A percentile compares a stretch with the other conserved stretches of the same genome.
Evolutionary conservation across 2,888 invertebrate genomes (phyloP).

Genomic region (Diaphora mendica): DNA sequence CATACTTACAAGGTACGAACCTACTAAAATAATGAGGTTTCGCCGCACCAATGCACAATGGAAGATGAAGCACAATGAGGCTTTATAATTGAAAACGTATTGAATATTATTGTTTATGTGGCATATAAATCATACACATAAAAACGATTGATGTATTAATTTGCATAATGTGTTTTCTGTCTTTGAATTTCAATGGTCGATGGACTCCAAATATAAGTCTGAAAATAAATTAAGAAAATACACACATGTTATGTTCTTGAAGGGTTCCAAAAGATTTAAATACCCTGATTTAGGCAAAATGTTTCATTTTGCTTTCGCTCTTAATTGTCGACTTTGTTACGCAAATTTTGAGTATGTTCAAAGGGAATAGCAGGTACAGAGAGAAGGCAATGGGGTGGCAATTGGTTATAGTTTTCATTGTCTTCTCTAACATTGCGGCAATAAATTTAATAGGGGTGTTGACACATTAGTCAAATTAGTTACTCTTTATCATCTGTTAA

Average conservation of each 20-base stretch:
- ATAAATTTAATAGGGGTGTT: too few species aligned
- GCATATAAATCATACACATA: not conserved
- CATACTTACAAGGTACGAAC: not conserved
- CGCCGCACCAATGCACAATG: not conserved
- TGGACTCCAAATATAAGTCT: not conserved
- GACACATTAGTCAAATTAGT: too few species aligned
- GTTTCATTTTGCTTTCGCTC: too few species aligned
- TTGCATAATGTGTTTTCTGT: not conserved
- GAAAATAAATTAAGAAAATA: not conserved
- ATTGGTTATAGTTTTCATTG: not conserved
- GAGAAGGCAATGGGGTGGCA: not conserved
- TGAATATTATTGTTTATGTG: not conserved
- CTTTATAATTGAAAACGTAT: not conserved
- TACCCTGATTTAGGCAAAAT: not conserved
- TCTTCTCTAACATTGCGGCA: too few species aligned
- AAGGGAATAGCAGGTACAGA: not conserved
- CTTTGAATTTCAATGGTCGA: not conserved
- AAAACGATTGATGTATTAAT: not conserved
- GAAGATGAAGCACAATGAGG: not conserved
- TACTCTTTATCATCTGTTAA: too few species aligned
- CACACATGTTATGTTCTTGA: not conserved
- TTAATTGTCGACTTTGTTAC: too few species aligned
- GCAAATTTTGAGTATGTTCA: too few species aligned
- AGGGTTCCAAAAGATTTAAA: not conserved
- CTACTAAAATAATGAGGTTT: not conserved